Percentiles rank a stretch among this genome's conserved stretches.
These are phyloP conservation scores for Cichladusa arquata DNA, from an alignment of 2,113 vertebrate genomes.

Conservation along the genomic window DNA sequence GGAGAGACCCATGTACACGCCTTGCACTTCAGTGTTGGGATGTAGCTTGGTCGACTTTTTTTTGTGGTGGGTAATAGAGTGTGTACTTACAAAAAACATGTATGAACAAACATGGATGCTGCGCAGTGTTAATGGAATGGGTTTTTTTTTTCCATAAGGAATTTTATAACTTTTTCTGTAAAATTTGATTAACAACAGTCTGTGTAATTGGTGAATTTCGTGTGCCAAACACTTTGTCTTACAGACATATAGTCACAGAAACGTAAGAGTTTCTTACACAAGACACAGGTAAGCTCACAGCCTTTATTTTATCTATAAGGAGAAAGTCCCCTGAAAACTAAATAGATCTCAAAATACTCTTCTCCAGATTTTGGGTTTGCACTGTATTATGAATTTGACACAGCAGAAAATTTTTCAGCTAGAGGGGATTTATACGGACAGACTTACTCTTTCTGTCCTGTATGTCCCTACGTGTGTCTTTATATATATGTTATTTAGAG, in stretches of 20 bases:
- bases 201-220: background rate
- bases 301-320: conserved; percentile 38
- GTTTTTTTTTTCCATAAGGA: fast-evolving
- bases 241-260: background rate
- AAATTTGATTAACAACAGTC: background rate
- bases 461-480: background rate
- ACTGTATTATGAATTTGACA: conserved; percentile 19
- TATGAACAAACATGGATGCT: background rate
- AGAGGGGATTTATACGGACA: background rate
- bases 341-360: conserved; percentile 27
- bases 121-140: background rate
- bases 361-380: conserved; percentile 29
- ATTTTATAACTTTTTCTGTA: background rate
- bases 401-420: conserved; percentile 2
- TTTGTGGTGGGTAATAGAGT: background rate
- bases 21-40: background rate
- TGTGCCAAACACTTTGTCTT: background rate
- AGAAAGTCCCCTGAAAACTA: conserved; percentile 31
- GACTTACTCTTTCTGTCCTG: background rate
- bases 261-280: background rate
- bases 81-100: background rate
- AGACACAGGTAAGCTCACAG: background rate
- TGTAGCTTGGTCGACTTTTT: background rate
- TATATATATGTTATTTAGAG: conserved; percentile 19
- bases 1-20: background rate